Evolutionary conservation across 2,888 invertebrate genomes (phyloP), one percentile per base, ranked within the genome.

Genomic region (Volucella inflata): DNA sequence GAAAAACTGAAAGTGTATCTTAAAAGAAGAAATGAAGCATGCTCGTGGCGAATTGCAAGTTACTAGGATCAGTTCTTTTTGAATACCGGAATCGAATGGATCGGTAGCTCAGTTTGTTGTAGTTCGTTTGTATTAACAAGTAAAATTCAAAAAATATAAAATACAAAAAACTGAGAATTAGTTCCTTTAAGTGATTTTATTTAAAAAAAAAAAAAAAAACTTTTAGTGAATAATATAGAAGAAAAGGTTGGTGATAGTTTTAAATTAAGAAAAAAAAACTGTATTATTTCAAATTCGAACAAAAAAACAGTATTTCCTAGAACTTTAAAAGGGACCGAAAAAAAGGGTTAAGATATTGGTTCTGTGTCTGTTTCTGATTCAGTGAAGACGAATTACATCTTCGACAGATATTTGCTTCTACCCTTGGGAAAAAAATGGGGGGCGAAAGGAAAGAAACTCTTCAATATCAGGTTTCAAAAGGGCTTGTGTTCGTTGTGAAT

Each of bases 31-130:
- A 72, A 71, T 76, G 62, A 84, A 76, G 81, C 76, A 68, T 77
- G 72, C 76, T 85, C 17, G 62, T 48, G 21, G 60, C 72, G 71
- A 72, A 50, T 57, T 67, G 67, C 57, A 64, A 59, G 48, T 51
- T 16, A 51, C 71, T 75, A 81, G 77, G 87, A 88, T 90, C 89
- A 91, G 90, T 91, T 91, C 89, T 91, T 89, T 90, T 90, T 88
- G 90, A 88, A 88, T 89, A 89, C 87, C 89, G 89, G 88, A 90
- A 88, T 88, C 89, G 90, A 89, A 88, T 90, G 89, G 90, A 89
- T 85, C 85, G 85, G 77, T 85, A 71, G 84, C 84, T 85, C 71
- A 30, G 76, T 81, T 85, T 77, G 6, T 30, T 30, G 30, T 30
- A 81, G 51, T 75, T 65, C 42, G 62, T 60, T 53, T 38, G 44